These are phyloP conservation scores for Anolis apletophallus DNA, from an alignment of 2,797 vertebrate species.

Conservation along the genomic window DNA sequence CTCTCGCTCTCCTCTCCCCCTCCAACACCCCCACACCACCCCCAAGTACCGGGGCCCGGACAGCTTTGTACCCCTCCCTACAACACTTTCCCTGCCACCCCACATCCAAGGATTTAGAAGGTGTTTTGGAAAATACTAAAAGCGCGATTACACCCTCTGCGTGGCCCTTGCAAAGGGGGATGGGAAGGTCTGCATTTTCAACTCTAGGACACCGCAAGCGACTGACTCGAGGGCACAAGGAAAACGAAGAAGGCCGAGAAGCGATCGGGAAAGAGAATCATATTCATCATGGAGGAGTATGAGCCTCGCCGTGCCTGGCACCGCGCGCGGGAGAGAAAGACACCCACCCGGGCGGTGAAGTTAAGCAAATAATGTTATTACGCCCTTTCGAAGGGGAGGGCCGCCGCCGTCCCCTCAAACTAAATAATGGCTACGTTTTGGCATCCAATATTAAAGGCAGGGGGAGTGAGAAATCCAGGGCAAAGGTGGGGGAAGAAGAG, in stretches of 20 bases:
- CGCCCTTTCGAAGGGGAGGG: too few relatives aligned
- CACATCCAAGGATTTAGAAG: background rate
- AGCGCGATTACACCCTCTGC: background rate
- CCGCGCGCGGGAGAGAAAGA: background rate
- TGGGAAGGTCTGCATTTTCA: background rate
- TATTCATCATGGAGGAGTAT: background rate
- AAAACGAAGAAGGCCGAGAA: background rate
- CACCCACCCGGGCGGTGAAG: slow-evolving; percentile 25
- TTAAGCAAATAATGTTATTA: background rate
- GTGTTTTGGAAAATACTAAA: background rate
- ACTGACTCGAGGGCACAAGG: background rate
- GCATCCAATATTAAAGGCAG: background rate
- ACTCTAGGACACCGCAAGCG: background rate
- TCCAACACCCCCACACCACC: too few relatives aligned
- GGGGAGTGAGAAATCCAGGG: background rate
- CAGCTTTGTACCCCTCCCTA: background rate
- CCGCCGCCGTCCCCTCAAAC: background rate
- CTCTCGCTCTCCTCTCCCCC: background rate
- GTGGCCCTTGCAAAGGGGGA: background rate
- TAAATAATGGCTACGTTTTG: background rate
- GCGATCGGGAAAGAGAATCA: background rate
- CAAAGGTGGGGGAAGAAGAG: background rate
- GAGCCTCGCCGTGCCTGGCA: slow-evolving; percentile 9
- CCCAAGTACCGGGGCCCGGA: background rate
- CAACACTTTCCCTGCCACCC: background rate